Evolutionary conservation across 2,888 invertebrate species (phyloP).

Genomic region (Andrena minutula): DNA sequence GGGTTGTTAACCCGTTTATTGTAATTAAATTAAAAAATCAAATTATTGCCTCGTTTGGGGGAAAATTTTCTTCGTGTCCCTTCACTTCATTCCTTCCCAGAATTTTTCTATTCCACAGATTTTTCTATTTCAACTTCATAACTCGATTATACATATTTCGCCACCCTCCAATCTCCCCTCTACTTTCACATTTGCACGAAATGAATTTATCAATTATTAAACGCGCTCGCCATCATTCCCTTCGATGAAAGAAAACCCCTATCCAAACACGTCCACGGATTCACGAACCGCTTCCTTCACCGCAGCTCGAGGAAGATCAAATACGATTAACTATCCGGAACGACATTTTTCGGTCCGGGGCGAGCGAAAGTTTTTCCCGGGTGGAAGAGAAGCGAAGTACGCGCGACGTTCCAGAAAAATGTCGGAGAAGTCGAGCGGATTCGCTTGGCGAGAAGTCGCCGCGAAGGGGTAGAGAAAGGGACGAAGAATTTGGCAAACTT

Average conservation of each 20-base stretch:
- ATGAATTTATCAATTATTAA: no score
- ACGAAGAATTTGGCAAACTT: slow-evolving; percentile 26
- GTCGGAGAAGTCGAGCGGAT: not conserved
- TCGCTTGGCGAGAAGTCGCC: not conserved
- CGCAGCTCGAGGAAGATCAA: slow-evolving; percentile 10
- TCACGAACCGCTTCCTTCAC: not conserved
- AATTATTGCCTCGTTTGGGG: not conserved
- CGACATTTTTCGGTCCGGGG: slow-evolving; percentile 9
- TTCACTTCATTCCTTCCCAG: no score
- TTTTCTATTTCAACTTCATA: no score
- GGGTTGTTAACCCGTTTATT: no score
- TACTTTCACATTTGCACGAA: no score
- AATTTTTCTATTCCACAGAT: no score
- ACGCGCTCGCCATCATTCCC: not conserved
- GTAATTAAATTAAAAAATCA: no score
- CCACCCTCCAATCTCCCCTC: no score
- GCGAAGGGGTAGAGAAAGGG: not conserved
- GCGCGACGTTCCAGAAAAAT: slow-evolving; percentile 10
- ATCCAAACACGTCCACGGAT: not conserved
- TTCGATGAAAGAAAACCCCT: not conserved
- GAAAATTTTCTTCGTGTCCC: no score
- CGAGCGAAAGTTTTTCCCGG: slow-evolving; percentile 1
- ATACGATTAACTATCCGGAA: slow-evolving; percentile 30
- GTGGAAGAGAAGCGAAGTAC: not conserved
- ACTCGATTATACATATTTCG: no score